These are phyloP conservation scores for Eurosta solidaginis DNA, from an alignment of 1,140 invertebrate species.

Conservation along the genomic window DNA sequence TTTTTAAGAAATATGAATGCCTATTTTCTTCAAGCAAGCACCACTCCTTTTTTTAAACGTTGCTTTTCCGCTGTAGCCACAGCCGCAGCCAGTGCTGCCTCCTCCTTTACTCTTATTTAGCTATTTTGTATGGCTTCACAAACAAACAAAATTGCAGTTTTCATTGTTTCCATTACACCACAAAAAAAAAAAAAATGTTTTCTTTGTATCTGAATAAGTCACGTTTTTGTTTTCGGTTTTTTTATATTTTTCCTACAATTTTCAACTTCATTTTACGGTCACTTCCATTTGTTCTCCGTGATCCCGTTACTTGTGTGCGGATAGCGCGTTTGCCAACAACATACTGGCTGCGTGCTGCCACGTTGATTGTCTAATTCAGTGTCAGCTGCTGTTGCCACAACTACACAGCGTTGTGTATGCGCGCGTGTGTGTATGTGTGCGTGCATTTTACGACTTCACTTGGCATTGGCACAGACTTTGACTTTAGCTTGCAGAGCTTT, in stretches of 20 bases:
- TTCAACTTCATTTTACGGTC: background rate
- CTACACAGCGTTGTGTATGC: background rate
- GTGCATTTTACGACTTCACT: slow-evolving; percentile 9
- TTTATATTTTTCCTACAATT: background rate
- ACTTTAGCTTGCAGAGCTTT: background rate
- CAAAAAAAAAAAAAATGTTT: background rate
- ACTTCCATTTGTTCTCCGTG: background rate
- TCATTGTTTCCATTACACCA: background rate
- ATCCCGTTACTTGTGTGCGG: slow-evolving; percentile 18
- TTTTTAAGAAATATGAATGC: too few species aligned
- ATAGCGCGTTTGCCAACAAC: slow-evolving; percentile 13
- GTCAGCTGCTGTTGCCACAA: slow-evolving; percentile 11
- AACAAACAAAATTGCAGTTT: background rate
- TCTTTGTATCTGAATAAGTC: background rate
- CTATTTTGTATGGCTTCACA: background rate
- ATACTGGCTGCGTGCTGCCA: background rate
- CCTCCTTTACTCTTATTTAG: background rate
- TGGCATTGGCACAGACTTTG: background rate
- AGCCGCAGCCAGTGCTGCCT: too few species aligned
- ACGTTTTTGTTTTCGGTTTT: too few species aligned
- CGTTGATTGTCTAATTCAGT: background rate
- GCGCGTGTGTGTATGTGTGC: background rate
- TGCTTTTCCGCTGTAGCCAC: too few species aligned
- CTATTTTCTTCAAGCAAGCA: too few species aligned
- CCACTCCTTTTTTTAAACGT: too few species aligned